Conservation (phyloP, 2,797 vertebrate genomes). For the Hydrolagus colliei region DNA sequence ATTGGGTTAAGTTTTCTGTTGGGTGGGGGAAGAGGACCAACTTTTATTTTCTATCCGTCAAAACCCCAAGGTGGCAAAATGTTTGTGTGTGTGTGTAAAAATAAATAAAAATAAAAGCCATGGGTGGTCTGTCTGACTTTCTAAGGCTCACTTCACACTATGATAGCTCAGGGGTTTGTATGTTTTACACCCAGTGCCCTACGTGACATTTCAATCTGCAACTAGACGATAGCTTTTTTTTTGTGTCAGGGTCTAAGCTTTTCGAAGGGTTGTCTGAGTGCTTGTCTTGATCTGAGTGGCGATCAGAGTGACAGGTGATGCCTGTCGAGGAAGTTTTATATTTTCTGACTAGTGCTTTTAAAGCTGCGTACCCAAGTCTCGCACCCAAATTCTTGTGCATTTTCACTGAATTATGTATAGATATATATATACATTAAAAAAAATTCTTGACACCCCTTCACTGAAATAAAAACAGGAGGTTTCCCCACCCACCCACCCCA, state of each 20-base stretch:
- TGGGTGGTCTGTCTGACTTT: background rate
- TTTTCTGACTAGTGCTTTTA: slow-evolving; percentile 15
- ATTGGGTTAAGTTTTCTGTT: background rate
- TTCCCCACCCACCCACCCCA: too few species aligned
- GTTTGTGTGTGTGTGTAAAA: too few species aligned
- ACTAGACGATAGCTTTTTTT: slow-evolving; percentile 1
- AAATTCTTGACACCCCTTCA: too few species aligned
- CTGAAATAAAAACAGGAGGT: background rate
- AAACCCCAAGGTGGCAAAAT: background rate
- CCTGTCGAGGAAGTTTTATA: background rate
- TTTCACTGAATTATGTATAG: background rate
- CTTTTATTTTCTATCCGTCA: slow-evolving; percentile 13
- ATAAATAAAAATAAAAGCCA: slow-evolving; percentile 19
- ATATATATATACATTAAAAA: background rate
- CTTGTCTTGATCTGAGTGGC: background rate
- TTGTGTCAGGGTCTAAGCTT: background rate
- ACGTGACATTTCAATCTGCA: slow-evolving; percentile 27
- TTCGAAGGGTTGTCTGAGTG: background rate
- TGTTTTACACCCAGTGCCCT: slow-evolving; percentile 10
- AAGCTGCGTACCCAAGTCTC: slow-evolving; percentile 1
- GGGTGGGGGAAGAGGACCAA: background rate
- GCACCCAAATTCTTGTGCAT: background rate
- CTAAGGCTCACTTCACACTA: slow-evolving; percentile 28
- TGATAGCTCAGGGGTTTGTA: slow-evolving; percentile 13
- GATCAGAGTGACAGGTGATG: background rate